Percentiles rank a stretch among this genome's conserved stretches.
Conservation (phyloP, 1,140 invertebrate species). For the Pseudomyrmex pallidus region DNA sequence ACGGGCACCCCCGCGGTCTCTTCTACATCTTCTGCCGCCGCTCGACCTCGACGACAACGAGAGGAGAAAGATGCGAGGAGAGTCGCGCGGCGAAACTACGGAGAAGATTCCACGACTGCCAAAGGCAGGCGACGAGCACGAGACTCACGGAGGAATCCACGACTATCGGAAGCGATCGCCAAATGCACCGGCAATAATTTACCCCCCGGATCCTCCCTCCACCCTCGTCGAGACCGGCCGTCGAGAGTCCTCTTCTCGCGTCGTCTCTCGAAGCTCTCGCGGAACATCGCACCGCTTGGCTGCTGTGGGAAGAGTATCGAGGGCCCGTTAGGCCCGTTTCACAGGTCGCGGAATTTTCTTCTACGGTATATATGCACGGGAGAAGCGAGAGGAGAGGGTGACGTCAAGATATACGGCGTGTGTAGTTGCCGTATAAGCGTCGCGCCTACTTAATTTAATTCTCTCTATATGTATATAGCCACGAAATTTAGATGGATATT, state of each 20-base stretch:
- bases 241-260: constrained; percentile 50
- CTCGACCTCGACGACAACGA: constrained; percentile 5
- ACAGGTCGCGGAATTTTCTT: constrained; percentile 53
- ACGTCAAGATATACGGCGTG: constrained; percentile 11
- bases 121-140: constrained; percentile 68
- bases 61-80: constrained; percentile 43
- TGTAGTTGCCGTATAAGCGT: constrained; percentile 25
- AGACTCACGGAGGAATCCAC: constrained; percentile 75
- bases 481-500: background rate
- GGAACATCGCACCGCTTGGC: constrained; percentile 35
- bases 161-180: constrained; percentile 82
- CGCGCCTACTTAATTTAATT: constrained; percentile 11
- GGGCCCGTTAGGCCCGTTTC: constrained; percentile 55
- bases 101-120: constrained; percentile 73
- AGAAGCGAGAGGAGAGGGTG: constrained; percentile 30
- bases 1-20: constrained; percentile 71
- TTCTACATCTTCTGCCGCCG: constrained; percentile 38
- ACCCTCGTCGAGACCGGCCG: constrained; percentile 20
- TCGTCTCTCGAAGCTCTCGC: constrained; percentile 48
- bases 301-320: constrained; percentile 47
- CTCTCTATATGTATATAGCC: background rate
- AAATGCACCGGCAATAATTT: constrained; percentile 79
- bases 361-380: background rate
- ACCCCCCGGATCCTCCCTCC: constrained; percentile 57
- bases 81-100: constrained; percentile 61